These are phyloP conservation scores for Nesidiocoris tenuis DNA, from an alignment of 2,888 invertebrate genomes.

Conservation along the genomic window DNA sequence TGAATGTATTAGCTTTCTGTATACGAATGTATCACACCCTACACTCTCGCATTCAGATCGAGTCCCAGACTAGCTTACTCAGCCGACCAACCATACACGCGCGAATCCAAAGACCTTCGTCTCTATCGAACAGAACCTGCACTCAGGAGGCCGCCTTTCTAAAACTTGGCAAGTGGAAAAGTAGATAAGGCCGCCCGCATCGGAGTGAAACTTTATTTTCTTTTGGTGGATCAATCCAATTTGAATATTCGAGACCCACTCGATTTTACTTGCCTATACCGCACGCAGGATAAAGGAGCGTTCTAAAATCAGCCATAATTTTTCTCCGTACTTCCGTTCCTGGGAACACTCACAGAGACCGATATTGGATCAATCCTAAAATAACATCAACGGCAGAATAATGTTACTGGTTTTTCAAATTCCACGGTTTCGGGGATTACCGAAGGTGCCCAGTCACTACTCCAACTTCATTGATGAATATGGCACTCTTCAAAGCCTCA, in stretches of 20 bases:
- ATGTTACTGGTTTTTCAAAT: too few relatives aligned
- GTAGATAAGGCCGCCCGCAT: background rate
- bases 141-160: background rate
- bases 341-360: too few relatives aligned
- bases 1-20: slow-evolving; percentile 6
- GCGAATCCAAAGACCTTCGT: background rate
- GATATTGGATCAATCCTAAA: too few relatives aligned
- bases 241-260: slow-evolving; percentile 4
- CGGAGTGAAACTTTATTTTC: background rate
- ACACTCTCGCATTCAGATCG: background rate
- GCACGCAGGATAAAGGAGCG: too few relatives aligned
- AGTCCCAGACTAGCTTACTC: background rate
- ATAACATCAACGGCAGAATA: too few relatives aligned
- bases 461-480: too few relatives aligned
- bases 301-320: too few relatives aligned
- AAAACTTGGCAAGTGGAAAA: background rate
- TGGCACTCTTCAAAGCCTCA: too few relatives aligned
- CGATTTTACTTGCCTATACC: too few relatives aligned
- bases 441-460: too few relatives aligned
- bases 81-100: background rate
- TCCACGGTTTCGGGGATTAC: too few relatives aligned
- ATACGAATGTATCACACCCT: background rate
- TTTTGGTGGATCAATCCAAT: background rate
- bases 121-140: background rate
- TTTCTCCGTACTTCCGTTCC: too few relatives aligned